Evolutionary conservation across 2,888 invertebrate species (phyloP), one percentile per base, ranked within the genome.

Genomic region (Scaptomyza flava): DNA sequence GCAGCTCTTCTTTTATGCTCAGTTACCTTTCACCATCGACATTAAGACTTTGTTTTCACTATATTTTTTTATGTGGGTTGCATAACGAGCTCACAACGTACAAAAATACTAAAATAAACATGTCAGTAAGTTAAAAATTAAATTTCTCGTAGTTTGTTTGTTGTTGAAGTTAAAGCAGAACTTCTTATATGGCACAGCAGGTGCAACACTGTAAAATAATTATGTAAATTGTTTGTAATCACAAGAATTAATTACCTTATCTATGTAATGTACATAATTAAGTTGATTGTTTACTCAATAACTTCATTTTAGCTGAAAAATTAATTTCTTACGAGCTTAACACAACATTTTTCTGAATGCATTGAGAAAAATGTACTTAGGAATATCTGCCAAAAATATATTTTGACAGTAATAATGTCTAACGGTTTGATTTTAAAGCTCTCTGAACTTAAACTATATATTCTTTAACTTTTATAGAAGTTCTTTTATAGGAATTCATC

Each of bases 21-120:
- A 53, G 51, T 46, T 51, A 72, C 84, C 79, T 80, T 80, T 80
- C 84, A 81, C 80, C 78, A 83, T 83, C 80, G 80, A 81, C 84
- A 68, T 58, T 64, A 60, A 41, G 58, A 41, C 80, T 67, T 79
- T 73, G 79, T 81, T 79, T 81, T 50, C 62, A 61, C 82, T 62
- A 59, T 4, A 17, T 41, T 41, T 54, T 76, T 72, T 23, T n/a
- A 65, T 50, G 48, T 63, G 79, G 51, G 34, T 63, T 68, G 66
- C 68, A 52, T 65, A 30, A 43, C 23, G 56, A 36, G 64, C 27
- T 52, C 14, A 48, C 46, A 64, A 23, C 6, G 8, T 8, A 54
- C n/a, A 38, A 7, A 38, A 2, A 14, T 4, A 34, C 14, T 6
- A 7, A 38, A 14, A 38, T 14, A 38, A 38, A 14, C 14, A 38